Conservation (phyloP, 1,140 invertebrate genomes). For the Chrysomallon squamiferum region DNA sequence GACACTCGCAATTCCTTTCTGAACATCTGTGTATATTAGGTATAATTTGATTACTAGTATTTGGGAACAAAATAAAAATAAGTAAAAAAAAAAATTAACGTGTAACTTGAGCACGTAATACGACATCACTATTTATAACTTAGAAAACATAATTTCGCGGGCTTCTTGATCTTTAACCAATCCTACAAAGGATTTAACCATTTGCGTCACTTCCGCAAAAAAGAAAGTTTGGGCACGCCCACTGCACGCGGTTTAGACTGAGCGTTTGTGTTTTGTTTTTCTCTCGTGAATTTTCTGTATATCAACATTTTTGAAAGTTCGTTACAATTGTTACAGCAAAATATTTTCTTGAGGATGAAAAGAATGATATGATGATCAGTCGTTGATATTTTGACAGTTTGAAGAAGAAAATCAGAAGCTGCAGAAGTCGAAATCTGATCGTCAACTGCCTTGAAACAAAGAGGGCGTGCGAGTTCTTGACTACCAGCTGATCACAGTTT, state of each 20-base stretch:
- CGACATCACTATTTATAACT: no score
- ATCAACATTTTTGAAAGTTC: not conserved
- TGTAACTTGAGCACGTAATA: no score
- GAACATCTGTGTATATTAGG: no score
- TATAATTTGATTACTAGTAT: no score
- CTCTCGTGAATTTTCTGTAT: not conserved
- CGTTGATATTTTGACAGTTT: no score
- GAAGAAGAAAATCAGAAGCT: slow-evolving; percentile 4
- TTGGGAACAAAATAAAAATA: no score
- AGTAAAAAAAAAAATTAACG: no score
- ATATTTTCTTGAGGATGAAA: no score
- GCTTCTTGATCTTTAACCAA: slow-evolving; percentile 3
- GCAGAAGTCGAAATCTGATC: not conserved
- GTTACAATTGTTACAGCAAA: no score
- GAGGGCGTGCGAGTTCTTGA: slow-evolving; percentile 7
- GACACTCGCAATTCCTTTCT: no score
- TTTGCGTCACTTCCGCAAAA: slow-evolving; percentile 19
- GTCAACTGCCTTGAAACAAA: slow-evolving; percentile 1
- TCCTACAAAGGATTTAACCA: not conserved
- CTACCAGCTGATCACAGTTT: slow-evolving; percentile 4
- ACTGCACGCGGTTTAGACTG: slow-evolving; percentile 35
- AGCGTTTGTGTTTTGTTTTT: slow-evolving; percentile 15
- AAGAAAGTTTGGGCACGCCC: slow-evolving; percentile 26
- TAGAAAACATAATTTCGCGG: slow-evolving; percentile 6
- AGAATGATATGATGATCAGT: no score